Conservation (phyloP, 2,888 invertebrate genomes). For the Ophioninae sp. region DNA sequence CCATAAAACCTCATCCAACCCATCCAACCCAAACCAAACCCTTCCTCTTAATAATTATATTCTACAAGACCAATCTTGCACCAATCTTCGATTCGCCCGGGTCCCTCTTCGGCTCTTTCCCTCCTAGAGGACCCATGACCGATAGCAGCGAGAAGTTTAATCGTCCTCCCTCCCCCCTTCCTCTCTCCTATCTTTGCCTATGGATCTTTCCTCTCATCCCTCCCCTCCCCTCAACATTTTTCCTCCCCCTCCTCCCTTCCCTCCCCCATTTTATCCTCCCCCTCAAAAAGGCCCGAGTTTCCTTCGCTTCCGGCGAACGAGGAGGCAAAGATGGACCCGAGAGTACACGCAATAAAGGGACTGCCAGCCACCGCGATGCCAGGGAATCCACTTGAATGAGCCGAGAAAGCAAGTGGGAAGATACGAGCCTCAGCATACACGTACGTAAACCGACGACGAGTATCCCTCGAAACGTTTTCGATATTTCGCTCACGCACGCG, state of each 20-base stretch:
- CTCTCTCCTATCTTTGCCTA: conserved; percentile 28
- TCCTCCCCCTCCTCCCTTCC: conserved; percentile 7
- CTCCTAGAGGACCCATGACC: conserved; percentile 59
- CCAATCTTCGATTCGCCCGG: conserved; percentile 6
- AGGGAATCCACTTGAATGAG: conserved; percentile 22
- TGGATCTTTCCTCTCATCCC: conserved; percentile 1
- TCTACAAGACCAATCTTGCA: neutral
- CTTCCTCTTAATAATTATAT: too few species aligned
- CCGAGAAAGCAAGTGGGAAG: conserved; percentile 32
- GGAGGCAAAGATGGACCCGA: conserved; percentile 3
- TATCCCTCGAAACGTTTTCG: conserved; percentile 68
- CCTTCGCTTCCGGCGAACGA: conserved; percentile 63
- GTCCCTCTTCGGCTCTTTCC: conserved; percentile 57
- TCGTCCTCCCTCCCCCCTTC: conserved; percentile 33
- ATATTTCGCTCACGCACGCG: conserved; percentile 79
- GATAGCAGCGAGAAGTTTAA: conserved; percentile 63
- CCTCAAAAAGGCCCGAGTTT: conserved; percentile 47
- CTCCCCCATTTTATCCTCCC: conserved; percentile 19
- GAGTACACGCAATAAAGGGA: conserved; percentile 6
- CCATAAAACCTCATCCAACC: too few species aligned
- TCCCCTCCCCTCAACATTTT: conserved; percentile 12
- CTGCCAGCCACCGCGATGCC: neutral
- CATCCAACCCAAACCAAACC: too few species aligned
- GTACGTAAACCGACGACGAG: neutral
- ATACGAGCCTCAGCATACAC: neutral